phyloP scores from a whole-genome alignment of 2,113 vertebrate species.

The Sinocyclocheilus grahami region DNA sequence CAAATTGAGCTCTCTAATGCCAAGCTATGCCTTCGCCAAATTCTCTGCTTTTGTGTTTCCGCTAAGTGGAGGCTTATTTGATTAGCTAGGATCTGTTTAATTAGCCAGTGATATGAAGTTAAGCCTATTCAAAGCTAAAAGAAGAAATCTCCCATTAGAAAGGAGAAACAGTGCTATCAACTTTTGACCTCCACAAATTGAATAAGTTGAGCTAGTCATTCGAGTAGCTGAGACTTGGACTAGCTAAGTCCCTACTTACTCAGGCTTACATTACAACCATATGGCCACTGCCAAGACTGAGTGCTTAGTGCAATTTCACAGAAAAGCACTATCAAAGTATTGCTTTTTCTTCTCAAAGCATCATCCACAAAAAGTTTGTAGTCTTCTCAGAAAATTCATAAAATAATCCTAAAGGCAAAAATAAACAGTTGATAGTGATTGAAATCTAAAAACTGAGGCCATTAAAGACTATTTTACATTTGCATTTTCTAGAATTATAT shows the following conservation, averaged over 20 bases:
- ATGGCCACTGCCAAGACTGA: constrained; percentile 54
- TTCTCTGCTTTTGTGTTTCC: constrained; percentile 49
- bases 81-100: constrained; percentile 57
- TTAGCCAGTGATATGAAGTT: constrained; percentile 50
- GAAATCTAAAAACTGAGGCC: constrained; percentile 63
- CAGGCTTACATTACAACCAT: constrained; percentile 53
- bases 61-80: constrained; percentile 52
- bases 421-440: constrained; percentile 49
- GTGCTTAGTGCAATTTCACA: constrained; percentile 36
- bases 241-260: constrained; percentile 49
- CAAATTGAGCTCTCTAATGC: constrained; percentile 41
- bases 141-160: constrained; percentile 54
- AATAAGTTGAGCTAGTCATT: constrained; percentile 58
- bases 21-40: constrained; percentile 33
- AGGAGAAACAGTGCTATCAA: constrained; percentile 56
- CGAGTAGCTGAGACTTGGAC: constrained; percentile 49
- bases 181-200: constrained; percentile 65
- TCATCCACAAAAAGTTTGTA: background rate
- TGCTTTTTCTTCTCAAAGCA: constrained; percentile 29
- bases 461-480: constrained; percentile 73
- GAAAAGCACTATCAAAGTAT: constrained; percentile 52
- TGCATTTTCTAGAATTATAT: constrained; percentile 73
- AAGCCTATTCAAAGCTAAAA: constrained; percentile 56
- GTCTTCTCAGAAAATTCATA: constrained; percentile 53
- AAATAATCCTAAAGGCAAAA: constrained; percentile 62